Evolutionary conservation across 1,140 invertebrate species (phyloP).

Genomic region (Hyles vespertilio): DNA sequence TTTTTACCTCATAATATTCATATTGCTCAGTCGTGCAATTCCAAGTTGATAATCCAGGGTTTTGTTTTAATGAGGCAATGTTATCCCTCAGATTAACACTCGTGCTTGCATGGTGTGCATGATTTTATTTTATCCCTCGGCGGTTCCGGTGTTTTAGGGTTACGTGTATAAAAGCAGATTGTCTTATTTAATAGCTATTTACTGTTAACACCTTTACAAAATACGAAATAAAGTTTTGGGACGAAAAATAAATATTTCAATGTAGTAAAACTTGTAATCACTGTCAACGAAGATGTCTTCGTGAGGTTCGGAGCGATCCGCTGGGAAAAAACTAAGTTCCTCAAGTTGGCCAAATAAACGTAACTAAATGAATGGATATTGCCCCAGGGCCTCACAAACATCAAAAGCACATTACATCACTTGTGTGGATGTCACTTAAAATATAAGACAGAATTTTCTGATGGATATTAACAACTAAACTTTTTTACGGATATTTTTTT

Average conservation of each 20-base stretch:
- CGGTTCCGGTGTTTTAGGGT: constrained; percentile 8
- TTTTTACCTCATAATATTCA: constrained; percentile 63
- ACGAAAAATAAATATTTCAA: not conserved
- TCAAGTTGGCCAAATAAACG: constrained; percentile 24
- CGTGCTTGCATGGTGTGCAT: constrained; percentile 29
- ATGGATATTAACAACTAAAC: no score
- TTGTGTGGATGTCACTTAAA: constrained; percentile 4
- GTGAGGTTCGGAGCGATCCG: constrained; percentile 7
- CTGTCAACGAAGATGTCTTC: constrained; percentile 14
- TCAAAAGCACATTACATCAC: constrained; percentile 27
- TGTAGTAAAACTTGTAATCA: constrained; percentile 5
- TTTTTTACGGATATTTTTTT: no score
- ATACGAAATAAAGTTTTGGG: no score
- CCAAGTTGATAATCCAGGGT: constrained; percentile 61
- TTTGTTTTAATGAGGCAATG: constrained; percentile 53
- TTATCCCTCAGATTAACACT: constrained; percentile 50
- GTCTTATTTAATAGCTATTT: no score
- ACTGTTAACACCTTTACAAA: no score
- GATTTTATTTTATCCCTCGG: constrained; percentile 27
- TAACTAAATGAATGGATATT: constrained; percentile 31
- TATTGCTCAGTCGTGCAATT: constrained; percentile 56
- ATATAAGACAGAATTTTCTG: not conserved
- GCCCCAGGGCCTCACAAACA: constrained; percentile 26
- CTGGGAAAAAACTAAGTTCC: constrained; percentile 18
- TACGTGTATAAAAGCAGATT: not conserved